Base-by-base conservation (phyloP, 2,113 vertebrate species). In the Brachyhypopomus occidentalis region DNA sequence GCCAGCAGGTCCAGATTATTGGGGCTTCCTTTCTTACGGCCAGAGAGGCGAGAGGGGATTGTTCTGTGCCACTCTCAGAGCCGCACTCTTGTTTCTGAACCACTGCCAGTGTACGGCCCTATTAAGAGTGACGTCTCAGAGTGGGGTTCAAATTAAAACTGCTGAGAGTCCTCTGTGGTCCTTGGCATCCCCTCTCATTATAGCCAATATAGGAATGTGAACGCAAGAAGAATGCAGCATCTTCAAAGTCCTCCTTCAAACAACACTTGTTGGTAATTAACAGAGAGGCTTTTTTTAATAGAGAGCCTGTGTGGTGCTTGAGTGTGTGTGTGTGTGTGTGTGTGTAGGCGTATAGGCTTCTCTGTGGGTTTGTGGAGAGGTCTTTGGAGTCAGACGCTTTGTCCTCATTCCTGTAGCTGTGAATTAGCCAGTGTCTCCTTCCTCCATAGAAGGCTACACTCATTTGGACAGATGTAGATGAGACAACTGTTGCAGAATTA, bases 101-200 rank as follows among this genome's bases (percentile, higher is more conserved):
- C 77, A 79, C 87, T 81, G 86, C 86, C 88, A 78, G 85, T 89
- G 89, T 86, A 91, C 90, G 89, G 89, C 90, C 88, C 88, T 74
- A 91, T 91, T 93, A 91, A 87, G 89, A 80, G 86, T 85, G 90
- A 90, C 84, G 88, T 86, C 81, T 81, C 70, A 81, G 87, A 91
- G 87, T 86, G 84, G 79, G 56, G 78, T 81, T 85, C 86, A 86
- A 88, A 87, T 89, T 87, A 86, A 88, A 91, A 90, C 76, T 72
- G 74, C 48, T 41, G 60, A 86, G 73, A 83, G 84, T 86, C 86
- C 87, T 89, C 87, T 87, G 86, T 59, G 62, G 72, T 82, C 88
- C 80, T 81, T 62, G 79, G 79, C 88, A 88, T 85, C 84, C 72
- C 79, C 66, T 82, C 84, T 90, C 86, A 87, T 92, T 89, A 88